Conservation (phyloP, 92 coral and sea anemone genomes). For the Palythoa grandiflora region DNA sequence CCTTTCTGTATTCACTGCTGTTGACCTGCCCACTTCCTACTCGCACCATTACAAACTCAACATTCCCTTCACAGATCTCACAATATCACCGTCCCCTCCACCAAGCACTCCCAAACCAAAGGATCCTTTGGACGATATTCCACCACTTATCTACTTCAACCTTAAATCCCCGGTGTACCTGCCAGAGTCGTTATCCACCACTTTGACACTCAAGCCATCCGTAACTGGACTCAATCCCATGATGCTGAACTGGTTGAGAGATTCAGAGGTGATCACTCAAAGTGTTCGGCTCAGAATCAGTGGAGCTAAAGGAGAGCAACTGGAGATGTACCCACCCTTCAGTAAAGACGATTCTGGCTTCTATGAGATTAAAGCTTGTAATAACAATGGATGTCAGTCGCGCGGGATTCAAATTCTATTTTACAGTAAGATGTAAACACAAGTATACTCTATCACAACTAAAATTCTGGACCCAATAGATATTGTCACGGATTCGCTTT, state of each 20-base stretch:
- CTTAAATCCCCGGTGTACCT: conserved; percentile 24
- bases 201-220: neutral
- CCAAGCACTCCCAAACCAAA: neutral
- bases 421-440: conserved; percentile 18
- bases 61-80: neutral
- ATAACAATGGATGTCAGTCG: conserved; percentile 13
- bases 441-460: no score
- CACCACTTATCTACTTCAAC: conserved; percentile 30
- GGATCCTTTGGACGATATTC: neutral
- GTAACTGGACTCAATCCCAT: conserved; percentile 7
- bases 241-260: conserved; percentile 26
- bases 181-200: neutral
- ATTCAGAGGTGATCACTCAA: conserved; percentile 22
- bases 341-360: conserved; percentile 18
- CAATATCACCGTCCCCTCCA: neutral
- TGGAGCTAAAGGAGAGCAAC: neutral
- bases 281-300: conserved; percentile 2
- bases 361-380: conserved; percentile 21
- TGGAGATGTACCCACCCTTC: conserved; percentile 32
- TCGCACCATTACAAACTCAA: no score
- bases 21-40: no score
- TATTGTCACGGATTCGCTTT: no score
- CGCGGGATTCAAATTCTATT: conserved; percentile 33
- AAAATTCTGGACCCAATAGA: no score
- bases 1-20: no score